phyloP scores from a whole-genome alignment of 64 coral and sea anemone genomes.

The Cladopsammia gracilis region DNA sequence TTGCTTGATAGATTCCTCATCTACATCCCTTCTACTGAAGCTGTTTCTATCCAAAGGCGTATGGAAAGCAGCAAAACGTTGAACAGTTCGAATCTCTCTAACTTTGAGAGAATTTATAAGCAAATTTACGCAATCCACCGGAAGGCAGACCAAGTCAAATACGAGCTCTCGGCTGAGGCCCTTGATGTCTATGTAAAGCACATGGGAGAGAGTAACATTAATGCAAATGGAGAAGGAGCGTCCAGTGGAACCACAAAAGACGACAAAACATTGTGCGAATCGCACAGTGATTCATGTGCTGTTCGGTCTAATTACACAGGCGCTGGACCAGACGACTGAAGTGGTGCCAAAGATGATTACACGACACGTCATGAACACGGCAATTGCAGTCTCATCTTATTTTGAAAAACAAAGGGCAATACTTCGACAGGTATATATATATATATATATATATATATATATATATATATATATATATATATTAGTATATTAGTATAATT shows the following conservation, averaged over 20 bases:
- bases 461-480: no score
- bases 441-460: no score
- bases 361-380: no score
- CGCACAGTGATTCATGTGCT: background rate
- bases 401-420: no score
- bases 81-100: background rate
- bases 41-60: background rate
- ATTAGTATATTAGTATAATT: no score
- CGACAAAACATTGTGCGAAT: background rate
- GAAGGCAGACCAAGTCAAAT: background rate
- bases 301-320: background rate
- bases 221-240: background rate
- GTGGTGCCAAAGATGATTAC: background rate
- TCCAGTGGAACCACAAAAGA: background rate
- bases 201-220: no score
- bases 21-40: background rate
- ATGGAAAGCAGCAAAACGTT: constrained; percentile 6
- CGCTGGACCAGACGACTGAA: background rate
- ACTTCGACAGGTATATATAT: no score
- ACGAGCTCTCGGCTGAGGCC: no score
- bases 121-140: background rate
- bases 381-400: no score
- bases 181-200: no score
- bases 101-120: background rate
- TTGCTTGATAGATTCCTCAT: constrained; percentile 9